Evolutionary conservation across 2,113 vertebrate genomes (phyloP).

Genomic region (Percopsis transmontana): DNA sequence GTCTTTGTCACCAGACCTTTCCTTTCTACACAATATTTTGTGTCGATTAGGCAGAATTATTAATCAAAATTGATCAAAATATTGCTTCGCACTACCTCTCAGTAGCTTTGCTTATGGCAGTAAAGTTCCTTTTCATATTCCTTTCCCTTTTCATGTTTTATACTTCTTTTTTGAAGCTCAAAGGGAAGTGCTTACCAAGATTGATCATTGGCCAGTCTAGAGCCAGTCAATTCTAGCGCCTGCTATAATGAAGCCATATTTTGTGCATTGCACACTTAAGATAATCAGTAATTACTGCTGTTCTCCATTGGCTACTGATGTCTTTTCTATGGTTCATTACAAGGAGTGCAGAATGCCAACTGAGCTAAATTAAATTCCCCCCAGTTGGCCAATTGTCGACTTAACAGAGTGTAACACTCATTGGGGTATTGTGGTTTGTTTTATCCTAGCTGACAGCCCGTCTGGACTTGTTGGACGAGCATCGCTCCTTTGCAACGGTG

Average conservation of each 20-base stretch:
- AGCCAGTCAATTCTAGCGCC: constrained; percentile 52
- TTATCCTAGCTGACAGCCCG: constrained; percentile 68
- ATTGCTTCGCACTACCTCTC: constrained; percentile 6
- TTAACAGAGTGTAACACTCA: constrained; percentile 48
- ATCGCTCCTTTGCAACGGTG: constrained; percentile 45
- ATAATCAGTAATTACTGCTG: constrained; percentile 48
- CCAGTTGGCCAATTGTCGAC: constrained; percentile 53
- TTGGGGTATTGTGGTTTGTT: constrained; percentile 47
- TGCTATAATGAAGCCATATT: constrained; percentile 44
- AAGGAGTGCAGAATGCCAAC: constrained; percentile 35
- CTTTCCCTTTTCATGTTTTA: constrained; percentile 30
- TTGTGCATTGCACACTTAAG: constrained; percentile 30
- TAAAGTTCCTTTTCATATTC: neutral
- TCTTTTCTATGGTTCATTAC: constrained; percentile 60
- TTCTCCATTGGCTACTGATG: constrained; percentile 53
- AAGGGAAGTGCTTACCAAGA: constrained; percentile 30
- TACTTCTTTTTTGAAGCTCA: constrained; percentile 28
- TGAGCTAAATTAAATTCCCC: constrained; percentile 41
- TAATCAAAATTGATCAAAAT: neutral
- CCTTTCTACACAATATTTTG: neutral
- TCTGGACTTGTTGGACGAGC: constrained; percentile 70
- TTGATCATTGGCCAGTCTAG: constrained; percentile 33
- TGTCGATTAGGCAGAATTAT: constrained; percentile 5
- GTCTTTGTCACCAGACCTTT: neutral
- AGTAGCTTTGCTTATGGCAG: neutral